These are phyloP conservation scores for Entelurus aequoreus DNA, from an alignment of 2,113 vertebrate genomes.

Conservation along the genomic window DNA sequence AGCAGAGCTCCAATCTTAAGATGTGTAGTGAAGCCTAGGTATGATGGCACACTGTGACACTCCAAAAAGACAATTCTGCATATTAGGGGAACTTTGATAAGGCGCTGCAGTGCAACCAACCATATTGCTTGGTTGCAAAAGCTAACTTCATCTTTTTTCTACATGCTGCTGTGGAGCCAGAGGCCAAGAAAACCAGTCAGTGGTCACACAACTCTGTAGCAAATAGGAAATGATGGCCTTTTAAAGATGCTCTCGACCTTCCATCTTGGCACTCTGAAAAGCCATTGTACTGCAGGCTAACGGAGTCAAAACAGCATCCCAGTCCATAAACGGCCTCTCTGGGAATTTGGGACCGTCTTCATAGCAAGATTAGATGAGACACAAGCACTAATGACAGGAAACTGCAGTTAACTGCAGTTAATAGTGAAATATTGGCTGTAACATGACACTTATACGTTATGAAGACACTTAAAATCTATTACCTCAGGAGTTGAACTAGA, in stretches of 20 bases:
- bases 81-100: too few relatives aligned
- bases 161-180: not conserved
- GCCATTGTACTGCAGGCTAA: constrained; percentile 30
- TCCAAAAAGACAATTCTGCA: too few relatives aligned
- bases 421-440: not conserved
- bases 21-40: too few relatives aligned
- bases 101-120: not conserved
- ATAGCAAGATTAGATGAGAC: not conserved
- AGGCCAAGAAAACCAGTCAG: not conserved
- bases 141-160: not conserved
- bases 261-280: constrained; percentile 32
- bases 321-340: constrained; percentile 38
- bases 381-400: not conserved
- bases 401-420: not conserved
- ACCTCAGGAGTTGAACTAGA: too few relatives aligned
- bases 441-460: too few relatives aligned
- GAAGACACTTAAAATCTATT: too few relatives aligned
- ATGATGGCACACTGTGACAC: too few relatives aligned
- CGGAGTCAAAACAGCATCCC: constrained; percentile 26
- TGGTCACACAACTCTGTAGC: constrained; percentile 8
- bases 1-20: too few relatives aligned
- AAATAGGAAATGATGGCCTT: constrained; percentile 20
- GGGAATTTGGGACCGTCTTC: constrained; percentile 26
- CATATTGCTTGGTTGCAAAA: not conserved
- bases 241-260: constrained; percentile 16